Evolutionary conservation across 2,113 vertebrate genomes (phyloP).

Genomic region (Rafetus swinhoei): DNA sequence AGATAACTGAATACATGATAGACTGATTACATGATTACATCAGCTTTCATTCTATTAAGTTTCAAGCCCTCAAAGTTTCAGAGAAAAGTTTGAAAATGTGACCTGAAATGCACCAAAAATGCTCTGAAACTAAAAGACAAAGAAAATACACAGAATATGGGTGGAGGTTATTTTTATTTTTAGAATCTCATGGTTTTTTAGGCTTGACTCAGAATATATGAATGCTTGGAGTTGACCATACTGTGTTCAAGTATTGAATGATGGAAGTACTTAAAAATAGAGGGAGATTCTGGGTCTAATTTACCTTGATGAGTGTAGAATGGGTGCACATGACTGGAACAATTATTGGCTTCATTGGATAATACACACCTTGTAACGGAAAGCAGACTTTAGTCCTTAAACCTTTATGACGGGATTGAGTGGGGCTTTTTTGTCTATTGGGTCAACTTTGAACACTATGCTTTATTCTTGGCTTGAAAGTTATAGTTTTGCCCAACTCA

Average conservation of each 20-base stretch:
- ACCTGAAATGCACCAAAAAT: neutral
- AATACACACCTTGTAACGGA: neutral
- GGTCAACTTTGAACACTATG: neutral
- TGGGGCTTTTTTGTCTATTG: neutral
- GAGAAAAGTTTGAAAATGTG: neutral
- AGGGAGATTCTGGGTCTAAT: neutral
- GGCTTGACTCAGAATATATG: neutral
- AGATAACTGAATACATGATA: neutral
- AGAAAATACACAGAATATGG: neutral
- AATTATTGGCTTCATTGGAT: neutral
- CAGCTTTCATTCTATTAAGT: neutral
- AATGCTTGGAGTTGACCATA: neutral
- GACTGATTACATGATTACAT: neutral
- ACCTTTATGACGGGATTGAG: neutral
- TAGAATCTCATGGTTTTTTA: neutral
- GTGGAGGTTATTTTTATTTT: neutral
- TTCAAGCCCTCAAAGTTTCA: neutral
- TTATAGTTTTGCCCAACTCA: constrained; percentile 8
- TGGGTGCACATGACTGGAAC: neutral
- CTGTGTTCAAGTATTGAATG: neutral
- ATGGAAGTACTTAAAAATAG: neutral
- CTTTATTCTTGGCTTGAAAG: neutral
- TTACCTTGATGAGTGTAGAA: neutral
- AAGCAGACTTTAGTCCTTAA: neutral
- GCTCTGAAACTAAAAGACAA: neutral